Conservation (phyloP, 1,140 invertebrate genomes). For the Xylocopa sonorina region DNA sequence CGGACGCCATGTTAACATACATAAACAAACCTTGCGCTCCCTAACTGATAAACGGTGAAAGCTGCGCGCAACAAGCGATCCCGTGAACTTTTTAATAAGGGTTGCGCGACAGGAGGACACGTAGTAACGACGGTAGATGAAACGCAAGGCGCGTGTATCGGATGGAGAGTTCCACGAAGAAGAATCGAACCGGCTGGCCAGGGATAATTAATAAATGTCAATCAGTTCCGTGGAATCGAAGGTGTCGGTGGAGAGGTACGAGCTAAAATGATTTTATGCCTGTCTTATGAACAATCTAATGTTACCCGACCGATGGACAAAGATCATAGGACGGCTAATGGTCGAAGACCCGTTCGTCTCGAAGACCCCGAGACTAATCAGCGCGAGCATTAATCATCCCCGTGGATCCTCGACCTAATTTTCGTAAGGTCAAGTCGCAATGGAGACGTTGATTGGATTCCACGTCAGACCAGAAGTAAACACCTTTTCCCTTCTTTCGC, state of each 20-base stretch:
- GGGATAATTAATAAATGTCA: conserved; percentile 56
- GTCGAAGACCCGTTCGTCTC: conserved; percentile 70
- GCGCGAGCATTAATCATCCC: conserved; percentile 79
- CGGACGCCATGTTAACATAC: conserved; percentile 81
- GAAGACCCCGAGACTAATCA: conserved; percentile 78
- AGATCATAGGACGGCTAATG: conserved; percentile 73
- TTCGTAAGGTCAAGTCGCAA: conserved; percentile 75
- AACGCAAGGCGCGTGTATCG: neutral
- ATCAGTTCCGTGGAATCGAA: conserved; percentile 53
- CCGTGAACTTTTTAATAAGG: too few relatives aligned
- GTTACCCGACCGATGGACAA: conserved; percentile 59
- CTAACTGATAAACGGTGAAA: conserved; percentile 76
- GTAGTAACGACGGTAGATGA: neutral
- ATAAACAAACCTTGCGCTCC: conserved; percentile 77
- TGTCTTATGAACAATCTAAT: conserved; percentile 57
- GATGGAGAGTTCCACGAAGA: neutral
- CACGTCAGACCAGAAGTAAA: conserved; percentile 68
- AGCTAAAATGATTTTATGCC: conserved; percentile 59
- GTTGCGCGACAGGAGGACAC: too few relatives aligned
- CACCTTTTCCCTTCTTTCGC: conserved; percentile 59
- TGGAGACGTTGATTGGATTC: conserved; percentile 79
- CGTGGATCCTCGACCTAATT: conserved; percentile 78
- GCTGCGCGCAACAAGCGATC: conserved; percentile 70
- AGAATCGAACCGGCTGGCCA: conserved; percentile 14
- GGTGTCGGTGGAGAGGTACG: conserved; percentile 31